These are phyloP conservation scores for Rhamphomyia laevipes DNA, from an alignment of 2,888 invertebrate genomes.

Conservation along the genomic window DNA sequence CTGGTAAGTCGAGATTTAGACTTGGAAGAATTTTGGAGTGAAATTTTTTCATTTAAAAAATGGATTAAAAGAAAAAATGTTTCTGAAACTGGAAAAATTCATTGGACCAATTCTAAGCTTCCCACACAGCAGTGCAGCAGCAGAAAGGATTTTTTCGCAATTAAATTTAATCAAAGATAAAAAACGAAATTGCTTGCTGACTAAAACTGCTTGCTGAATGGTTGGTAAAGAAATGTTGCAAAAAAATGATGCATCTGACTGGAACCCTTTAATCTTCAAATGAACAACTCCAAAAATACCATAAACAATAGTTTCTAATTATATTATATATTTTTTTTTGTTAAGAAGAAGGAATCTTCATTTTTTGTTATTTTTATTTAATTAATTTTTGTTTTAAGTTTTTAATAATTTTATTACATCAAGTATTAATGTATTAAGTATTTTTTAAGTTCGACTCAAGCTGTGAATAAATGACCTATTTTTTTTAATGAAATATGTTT, in stretches of 20 bases:
- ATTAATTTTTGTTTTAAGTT: no score
- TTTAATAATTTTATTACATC: no score
- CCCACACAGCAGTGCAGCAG: slow-evolving; percentile 7
- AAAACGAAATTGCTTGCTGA: slow-evolving; percentile 5
- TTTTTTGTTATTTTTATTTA: no score
- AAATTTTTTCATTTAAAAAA: slow-evolving; percentile 9
- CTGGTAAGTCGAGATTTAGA: slow-evolving; percentile 2
- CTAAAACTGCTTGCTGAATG: neutral
- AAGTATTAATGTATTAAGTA: no score
- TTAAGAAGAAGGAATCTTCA: no score
- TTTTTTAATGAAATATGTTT: no score
- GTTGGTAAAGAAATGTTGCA: neutral
- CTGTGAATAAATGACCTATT: no score
- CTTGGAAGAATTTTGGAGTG: slow-evolving; percentile 6
- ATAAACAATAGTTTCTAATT: neutral
- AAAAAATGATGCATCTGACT: neutral
- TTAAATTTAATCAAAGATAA: slow-evolving; percentile 5
- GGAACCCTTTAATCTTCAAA: neutral
- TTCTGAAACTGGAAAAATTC: slow-evolving; percentile 4
- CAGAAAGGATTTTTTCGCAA: slow-evolving; percentile 7
- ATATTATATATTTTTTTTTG: no score
- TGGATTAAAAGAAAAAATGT: slow-evolving; percentile 5
- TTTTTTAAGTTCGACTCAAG: no score
- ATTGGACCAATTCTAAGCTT: slow-evolving; percentile 5
- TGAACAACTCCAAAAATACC: neutral